A percentile compares a stretch with the other conserved stretches of the same genome.
Conservation (phyloP, 2,888 invertebrate genomes). For the Acholoe squamosa region DNA sequence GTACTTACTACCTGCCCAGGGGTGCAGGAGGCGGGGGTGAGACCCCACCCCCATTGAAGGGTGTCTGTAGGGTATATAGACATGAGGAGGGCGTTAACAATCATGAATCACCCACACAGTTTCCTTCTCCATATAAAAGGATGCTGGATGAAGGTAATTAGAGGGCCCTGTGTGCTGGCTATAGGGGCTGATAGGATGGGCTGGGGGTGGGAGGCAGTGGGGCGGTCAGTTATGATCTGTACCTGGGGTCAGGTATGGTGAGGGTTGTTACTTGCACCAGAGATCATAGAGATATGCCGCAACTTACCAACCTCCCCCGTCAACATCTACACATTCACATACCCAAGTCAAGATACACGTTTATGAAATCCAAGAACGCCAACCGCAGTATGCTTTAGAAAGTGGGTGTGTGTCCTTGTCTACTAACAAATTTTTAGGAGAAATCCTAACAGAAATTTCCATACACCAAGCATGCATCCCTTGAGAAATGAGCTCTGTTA, state of each 20-base stretch:
- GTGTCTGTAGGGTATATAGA: not conserved
- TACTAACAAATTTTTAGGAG: no score
- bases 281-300: slow-evolving; percentile 35
- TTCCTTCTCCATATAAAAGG: not conserved
- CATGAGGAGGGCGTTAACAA: slow-evolving; percentile 8
- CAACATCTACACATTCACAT: no score
- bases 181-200: not conserved
- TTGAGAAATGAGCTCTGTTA: no score
- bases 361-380: no score
- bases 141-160: slow-evolving; percentile 42
- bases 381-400: no score
- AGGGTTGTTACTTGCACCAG: slow-evolving; percentile 26
- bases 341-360: no score
- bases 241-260: slow-evolving; percentile 7
- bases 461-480: no score
- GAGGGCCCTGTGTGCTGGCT: slow-evolving; percentile 2
- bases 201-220: not conserved
- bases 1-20: not conserved
- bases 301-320: not conserved
- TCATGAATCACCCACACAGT: slow-evolving; percentile 23
- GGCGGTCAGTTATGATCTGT: slow-evolving; percentile 29
- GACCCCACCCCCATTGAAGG: not conserved
- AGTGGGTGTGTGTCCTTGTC: no score
- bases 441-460: no score
- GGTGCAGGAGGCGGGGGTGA: not conserved